Base-by-base conservation (phyloP, 2,797 vertebrate species). In the Epinephelus awoara region DNA sequence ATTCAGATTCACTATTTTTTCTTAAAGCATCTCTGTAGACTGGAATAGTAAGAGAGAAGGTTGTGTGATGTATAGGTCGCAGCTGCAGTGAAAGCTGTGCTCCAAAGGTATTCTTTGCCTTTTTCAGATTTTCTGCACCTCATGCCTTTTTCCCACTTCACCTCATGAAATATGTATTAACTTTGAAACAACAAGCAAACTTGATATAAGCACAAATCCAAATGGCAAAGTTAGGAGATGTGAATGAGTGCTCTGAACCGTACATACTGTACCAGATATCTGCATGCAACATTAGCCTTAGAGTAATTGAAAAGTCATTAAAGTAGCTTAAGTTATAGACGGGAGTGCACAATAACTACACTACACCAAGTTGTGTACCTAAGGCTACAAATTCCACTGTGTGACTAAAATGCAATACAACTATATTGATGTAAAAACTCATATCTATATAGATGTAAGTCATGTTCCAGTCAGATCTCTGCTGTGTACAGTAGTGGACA, bases 151-250 rank as follows among this genome's bases (percentile, higher is more conserved):
- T 63, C 7, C 7, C 17, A 21, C 50, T 70, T 72, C 25, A 27
- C 40, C 25, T 67, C 38, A 85, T 90, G 18, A 87, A 85, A 79
- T 71, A 82, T 91, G 61, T 25, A 84, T 77, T 9, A 69, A 73
- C 19, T 51, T 51, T 67, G 13, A 76, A 85, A 83, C 52, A 79
- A 63, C 64, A 78, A 72, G 55, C 25, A 70, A 17, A 72, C 61
- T 65, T 59, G 9, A 85, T 70, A 29, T 42, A 56, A 84, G 18
- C 46, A 68, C 52, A 49, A 11, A 13, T 67, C 18, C 19, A 52
- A 73, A 76, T 59, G n/a, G 40, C 44, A 70, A 52, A 69, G 50
- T 66, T 18, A 57, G 19, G 23, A 19, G 46, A 40, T 47, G 21
- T 49, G 27, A 54, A 46, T 23, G 9, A 9, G 49, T 72, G 50